These are phyloP conservation scores for Brachirus orientalis DNA, from an alignment of 2,113 vertebrate species.

Conservation along the genomic window DNA sequence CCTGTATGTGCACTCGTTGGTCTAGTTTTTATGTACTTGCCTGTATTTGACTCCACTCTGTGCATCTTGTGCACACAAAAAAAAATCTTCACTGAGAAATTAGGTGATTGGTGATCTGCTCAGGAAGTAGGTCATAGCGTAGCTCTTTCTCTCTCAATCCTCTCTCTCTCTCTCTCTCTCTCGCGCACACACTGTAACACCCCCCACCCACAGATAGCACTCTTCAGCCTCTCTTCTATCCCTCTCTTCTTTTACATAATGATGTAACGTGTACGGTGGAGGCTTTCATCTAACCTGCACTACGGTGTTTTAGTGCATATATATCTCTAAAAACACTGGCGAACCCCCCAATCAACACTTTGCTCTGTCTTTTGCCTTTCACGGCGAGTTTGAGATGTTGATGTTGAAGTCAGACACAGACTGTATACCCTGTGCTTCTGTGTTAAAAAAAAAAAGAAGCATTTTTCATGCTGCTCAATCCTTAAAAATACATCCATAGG, in stretches of 20 bases:
- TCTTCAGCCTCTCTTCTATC: not conserved
- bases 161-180: not conserved
- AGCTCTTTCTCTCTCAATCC: conserved; percentile 43
- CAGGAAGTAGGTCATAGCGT: conserved; percentile 74
- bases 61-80: not conserved
- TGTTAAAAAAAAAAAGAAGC: not conserved
- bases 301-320: not conserved
- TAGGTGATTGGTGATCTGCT: conserved; percentile 47
- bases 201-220: conserved; percentile 35
- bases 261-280: conserved; percentile 18
- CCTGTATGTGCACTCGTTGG: not conserved
- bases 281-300: conserved; percentile 41
- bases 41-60: not conserved
- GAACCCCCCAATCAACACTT: not conserved
- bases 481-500: not conserved
- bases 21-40: conserved; percentile 4
- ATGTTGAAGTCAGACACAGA: not conserved
- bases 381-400: not conserved
- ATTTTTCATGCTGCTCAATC: not conserved
- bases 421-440: not conserved
- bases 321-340: not conserved
- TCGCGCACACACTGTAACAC: conserved; percentile 11
- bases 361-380: not conserved
- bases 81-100: conserved; percentile 40
- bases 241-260: conserved; percentile 14